Evolutionary conservation across 2,113 vertebrate species (phyloP).

Genomic region (Psephotus haematonotus): DNA sequence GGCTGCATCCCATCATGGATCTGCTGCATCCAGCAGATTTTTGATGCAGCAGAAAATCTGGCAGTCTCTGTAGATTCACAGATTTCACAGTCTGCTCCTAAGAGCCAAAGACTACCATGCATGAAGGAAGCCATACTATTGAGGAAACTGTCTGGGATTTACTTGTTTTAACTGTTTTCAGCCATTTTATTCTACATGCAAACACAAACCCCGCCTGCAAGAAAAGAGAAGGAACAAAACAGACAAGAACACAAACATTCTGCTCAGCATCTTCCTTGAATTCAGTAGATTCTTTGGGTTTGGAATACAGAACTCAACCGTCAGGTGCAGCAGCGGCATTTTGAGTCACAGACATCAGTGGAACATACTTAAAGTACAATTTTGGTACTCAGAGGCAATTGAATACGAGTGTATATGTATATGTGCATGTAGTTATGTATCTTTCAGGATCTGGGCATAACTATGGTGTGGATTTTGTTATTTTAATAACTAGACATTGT

Average conservation of each 20-base stretch:
- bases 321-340: not conserved
- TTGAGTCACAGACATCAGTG: not conserved
- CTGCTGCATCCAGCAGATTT: slow-evolving; percentile 25
- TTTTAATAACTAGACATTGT: not conserved
- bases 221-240: not conserved
- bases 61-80: not conserved
- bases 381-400: not conserved
- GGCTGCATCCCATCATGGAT: not conserved
- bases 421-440: not conserved
- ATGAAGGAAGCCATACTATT: not conserved
- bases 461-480: not conserved
- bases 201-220: rapidly evolving
- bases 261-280: not conserved
- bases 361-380: not conserved
- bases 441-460: not conserved
- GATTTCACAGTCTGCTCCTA: slow-evolving; percentile 5
- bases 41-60: not conserved
- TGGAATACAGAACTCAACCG: not conserved
- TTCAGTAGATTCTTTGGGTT: not conserved
- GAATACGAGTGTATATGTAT: not conserved
- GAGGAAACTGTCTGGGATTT: not conserved
- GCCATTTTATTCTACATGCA: not conserved
- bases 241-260: not conserved
- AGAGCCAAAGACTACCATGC: not conserved
- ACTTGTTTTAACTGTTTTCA: not conserved